Evolutionary conservation across 2,113 vertebrate genomes (phyloP), one percentile per base, ranked within the genome.

Genomic region (Xiphorhynchus elegans): DNA sequence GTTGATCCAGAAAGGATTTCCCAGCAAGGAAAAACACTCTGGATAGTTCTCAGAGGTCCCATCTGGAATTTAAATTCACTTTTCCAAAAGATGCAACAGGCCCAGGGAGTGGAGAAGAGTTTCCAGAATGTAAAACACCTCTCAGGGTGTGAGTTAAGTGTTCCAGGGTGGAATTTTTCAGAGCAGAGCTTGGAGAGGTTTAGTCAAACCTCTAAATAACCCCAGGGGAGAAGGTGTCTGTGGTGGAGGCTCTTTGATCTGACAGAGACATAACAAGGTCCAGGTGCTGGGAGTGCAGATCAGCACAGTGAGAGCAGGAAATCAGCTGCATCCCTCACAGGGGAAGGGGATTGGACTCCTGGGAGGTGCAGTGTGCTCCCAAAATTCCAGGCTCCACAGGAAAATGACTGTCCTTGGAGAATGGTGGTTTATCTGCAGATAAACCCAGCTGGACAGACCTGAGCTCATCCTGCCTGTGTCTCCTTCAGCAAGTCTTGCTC

Each of bases 111-210:
- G 67, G 20, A 46, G 31, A 60, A 33, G 53, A 88, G 18, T 35
- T 90, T 59, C 42, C 66, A 84, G 55, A 20, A n/a, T 18, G 25
- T 64, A 33, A 49, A 79, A 37, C 8, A 7, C 55, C 20, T 13
- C 87, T 46, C 6, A 2, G 2, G 11, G 25, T 18, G 16, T 0
- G 15, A 49, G 25, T 42, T 13, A 8, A 9, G 26, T 1, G 0
- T 83, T 56, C 63, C 40, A 63, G 35, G 13, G 0, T 2, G 17
- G 44, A 46, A n/a, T 31, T 83, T 58, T 28, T 77, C 37, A 25
- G 39, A 26, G 33, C 5, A 40, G 69, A 87, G 35, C 68, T 62
- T 47, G 49, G 73, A 83, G 50, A 66, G 3, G 3, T 81, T 94
- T 24, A 59, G 37, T 44, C 69, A 53, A 66, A 69, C 25, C 28